These are phyloP conservation scores for Prosopocoilus inquinatus DNA, from an alignment of 2,888 invertebrate genomes.

Conservation along the genomic window DNA sequence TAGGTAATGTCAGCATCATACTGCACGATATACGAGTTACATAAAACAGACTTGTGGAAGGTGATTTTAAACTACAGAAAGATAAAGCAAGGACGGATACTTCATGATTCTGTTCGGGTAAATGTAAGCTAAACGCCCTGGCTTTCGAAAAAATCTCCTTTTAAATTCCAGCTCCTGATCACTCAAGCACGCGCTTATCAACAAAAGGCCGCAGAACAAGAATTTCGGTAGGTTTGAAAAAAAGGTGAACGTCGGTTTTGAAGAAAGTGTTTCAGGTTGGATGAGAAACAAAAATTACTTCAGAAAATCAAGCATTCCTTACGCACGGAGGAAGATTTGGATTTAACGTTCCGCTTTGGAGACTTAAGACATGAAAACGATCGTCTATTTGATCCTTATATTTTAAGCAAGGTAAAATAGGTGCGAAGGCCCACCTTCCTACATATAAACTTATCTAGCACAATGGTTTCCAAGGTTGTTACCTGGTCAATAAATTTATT, in stretches of 20 bases:
- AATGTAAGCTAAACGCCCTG: neutral
- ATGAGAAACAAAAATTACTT: neutral
- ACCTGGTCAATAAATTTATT: too few species aligned
- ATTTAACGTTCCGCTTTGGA: neutral
- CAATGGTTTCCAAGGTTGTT: too few species aligned
- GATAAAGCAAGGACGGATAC: slow-evolving; percentile 18
- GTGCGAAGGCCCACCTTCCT: too few species aligned
- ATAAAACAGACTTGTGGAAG: slow-evolving; percentile 16
- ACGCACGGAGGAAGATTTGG: slow-evolving; percentile 7
- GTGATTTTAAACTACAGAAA: slow-evolving; percentile 20
- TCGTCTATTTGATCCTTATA: slow-evolving; percentile 9
- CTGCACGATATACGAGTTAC: slow-evolving; percentile 19
- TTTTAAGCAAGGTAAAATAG: slow-evolving; percentile 11
- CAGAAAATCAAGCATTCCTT: slow-evolving; percentile 5
- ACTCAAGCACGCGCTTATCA: too few species aligned
- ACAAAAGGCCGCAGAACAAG: neutral
- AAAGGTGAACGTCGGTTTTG: neutral
- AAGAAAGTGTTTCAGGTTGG: neutral
- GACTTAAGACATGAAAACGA: neutral
- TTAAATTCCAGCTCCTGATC: too few species aligned
- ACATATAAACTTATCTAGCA: too few species aligned
- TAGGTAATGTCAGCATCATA: slow-evolving; percentile 18
- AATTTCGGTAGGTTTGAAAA: neutral
- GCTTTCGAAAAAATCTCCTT: too few species aligned
- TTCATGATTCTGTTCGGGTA: slow-evolving; percentile 10